Evolutionary conservation across 2,888 invertebrate genomes (phyloP).

Genomic region (Prenolepis imparis): DNA sequence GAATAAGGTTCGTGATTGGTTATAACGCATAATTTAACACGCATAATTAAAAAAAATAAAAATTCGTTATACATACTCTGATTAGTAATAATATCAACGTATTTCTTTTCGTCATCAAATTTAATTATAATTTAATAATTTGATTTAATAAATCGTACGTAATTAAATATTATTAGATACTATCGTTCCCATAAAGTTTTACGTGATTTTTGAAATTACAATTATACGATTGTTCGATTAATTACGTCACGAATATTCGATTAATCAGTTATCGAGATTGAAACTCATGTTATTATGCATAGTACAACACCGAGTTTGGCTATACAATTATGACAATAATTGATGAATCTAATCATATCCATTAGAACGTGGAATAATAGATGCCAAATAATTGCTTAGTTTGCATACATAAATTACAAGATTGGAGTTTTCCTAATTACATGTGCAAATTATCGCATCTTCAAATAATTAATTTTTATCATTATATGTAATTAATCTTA

Average conservation of each 20-base stretch:
- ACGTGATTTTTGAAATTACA: conserved; percentile 2
- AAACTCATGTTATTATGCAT: conserved; percentile 56
- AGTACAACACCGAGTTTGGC: conserved; percentile 17
- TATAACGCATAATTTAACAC: background rate
- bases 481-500: background rate
- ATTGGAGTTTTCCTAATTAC: background rate
- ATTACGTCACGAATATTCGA: conserved; percentile 13
- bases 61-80: conserved; percentile 1
- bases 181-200: background rate
- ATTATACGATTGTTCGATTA: conserved; percentile 16
- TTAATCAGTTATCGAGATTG: conserved; percentile 40
- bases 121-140: conserved; percentile 62
- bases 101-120: conserved; percentile 30
- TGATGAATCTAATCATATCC: conserved; percentile 42
- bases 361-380: conserved; percentile 8
- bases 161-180: conserved; percentile 20
- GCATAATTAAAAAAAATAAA: background rate
- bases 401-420: background rate
- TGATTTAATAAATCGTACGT: background rate
- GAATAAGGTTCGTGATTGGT: background rate
- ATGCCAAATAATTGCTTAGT: conserved; percentile 29
- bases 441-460: background rate
- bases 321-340: conserved; percentile 44
- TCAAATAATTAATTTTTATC: conserved; percentile 1
- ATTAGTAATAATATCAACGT: conserved; percentile 54